Conservation (phyloP, 2,113 vertebrate species). For the Ramphastos sulfuratus region DNA sequence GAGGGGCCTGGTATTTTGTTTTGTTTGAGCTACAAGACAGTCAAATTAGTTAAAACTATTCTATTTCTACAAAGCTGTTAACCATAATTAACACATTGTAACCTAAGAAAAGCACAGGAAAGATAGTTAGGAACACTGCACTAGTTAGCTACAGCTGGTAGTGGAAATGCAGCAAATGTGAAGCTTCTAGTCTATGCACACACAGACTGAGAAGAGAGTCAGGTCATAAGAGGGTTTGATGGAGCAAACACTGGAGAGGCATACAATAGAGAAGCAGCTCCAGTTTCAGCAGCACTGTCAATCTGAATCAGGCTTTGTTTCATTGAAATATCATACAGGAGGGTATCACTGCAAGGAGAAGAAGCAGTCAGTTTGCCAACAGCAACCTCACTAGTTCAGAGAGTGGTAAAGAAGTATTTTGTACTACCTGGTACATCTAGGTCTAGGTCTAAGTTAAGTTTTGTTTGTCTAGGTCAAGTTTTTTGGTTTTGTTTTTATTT, state of each 20-base stretch:
- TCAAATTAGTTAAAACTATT: neutral
- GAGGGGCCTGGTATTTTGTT: neutral
- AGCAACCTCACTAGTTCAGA: neutral
- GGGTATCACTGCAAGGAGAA: neutral
- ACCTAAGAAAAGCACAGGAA: neutral
- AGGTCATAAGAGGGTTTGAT: neutral
- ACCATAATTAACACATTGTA: neutral
- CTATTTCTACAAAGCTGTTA: neutral
- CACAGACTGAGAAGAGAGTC: accelerated
- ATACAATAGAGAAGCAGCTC: neutral
- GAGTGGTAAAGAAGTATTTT: neutral
- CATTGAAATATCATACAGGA: neutral
- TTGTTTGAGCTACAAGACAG: neutral
- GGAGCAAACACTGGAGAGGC: neutral
- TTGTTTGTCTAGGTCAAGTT: neutral
- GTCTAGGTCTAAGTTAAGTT: too few relatives aligned
- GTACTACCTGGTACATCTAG: accelerated
- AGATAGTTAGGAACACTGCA: neutral
- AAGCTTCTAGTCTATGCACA: accelerated
- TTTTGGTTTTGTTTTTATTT: neutral
- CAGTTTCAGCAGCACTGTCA: neutral
- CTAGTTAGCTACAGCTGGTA: neutral
- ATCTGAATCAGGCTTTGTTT: neutral
- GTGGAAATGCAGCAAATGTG: neutral
- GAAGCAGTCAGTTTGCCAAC: neutral